Evolutionary conservation across 2,888 invertebrate genomes (phyloP).

Genomic region (Deroplatys truncata): DNA sequence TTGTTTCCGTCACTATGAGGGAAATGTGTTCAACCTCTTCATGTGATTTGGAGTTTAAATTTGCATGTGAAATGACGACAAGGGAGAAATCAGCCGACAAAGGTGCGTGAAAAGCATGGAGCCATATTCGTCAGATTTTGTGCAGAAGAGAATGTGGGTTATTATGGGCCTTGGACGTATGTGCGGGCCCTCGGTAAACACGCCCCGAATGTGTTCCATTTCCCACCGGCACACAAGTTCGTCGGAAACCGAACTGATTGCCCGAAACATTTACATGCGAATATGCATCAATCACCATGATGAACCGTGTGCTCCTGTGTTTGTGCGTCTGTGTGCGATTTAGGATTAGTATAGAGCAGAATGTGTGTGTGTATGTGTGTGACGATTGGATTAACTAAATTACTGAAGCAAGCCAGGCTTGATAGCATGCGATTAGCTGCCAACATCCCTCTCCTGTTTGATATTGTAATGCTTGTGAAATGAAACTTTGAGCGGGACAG

Average conservation of each 20-base stretch:
- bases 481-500: constrained; percentile 5
- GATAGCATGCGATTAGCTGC: constrained; percentile 7
- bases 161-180: neutral
- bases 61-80: neutral
- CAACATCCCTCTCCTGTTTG: constrained; percentile 1
- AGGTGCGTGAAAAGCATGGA: neutral
- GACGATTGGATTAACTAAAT: constrained; percentile 27
- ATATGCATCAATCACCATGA: constrained; percentile 16
- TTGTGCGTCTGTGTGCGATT: constrained; percentile 14
- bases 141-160: neutral
- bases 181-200: neutral
- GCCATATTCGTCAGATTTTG: neutral
- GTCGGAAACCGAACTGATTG: neutral
- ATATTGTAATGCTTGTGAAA: constrained; percentile 23
- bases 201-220: neutral
- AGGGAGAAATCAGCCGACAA: neutral
- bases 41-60: neutral
- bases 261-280: constrained; percentile 9
- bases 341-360: neutral
- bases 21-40: too few relatives aligned
- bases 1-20: too few relatives aligned
- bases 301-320: neutral
- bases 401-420: constrained; percentile 19
- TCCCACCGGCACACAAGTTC: neutral
- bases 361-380: neutral